These are phyloP conservation scores for Acronicta aceris DNA, from an alignment of 2,888 invertebrate genomes.

Conservation along the genomic window DNA sequence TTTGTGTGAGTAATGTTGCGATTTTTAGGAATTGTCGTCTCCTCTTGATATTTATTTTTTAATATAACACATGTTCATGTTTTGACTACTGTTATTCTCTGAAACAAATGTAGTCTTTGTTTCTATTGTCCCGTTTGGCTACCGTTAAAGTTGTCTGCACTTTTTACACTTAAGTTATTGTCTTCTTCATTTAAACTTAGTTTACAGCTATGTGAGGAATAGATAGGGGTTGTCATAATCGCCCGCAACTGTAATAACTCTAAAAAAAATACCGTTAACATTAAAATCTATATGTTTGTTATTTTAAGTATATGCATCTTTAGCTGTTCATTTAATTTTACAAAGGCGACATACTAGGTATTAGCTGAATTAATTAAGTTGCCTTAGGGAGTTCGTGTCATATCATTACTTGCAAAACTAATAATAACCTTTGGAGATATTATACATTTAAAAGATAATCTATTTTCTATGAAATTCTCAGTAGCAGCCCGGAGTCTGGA, in stretches of 20 bases:
- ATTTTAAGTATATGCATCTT: too few species aligned
- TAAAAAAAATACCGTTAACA: too few species aligned
- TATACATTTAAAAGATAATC: too few species aligned
- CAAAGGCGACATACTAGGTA: too few species aligned
- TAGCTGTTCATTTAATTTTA: too few species aligned
- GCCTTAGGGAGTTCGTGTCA: too few species aligned
- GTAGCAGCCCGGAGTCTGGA: too few species aligned
- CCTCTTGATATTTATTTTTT: conserved; percentile 59
- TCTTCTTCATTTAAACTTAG: conserved; percentile 25
- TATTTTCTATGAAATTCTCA: too few species aligned
- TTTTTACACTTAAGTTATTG: conserved; percentile 27
- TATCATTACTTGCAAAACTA: too few species aligned
- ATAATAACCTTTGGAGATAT: too few species aligned
- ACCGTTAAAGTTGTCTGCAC: conserved; percentile 44
- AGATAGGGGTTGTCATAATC: conserved; percentile 1
- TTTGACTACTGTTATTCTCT: conserved; percentile 72
- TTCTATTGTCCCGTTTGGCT: conserved; percentile 48
- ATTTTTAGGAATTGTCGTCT: conserved; percentile 60
- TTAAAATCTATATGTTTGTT: too few species aligned
- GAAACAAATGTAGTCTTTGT: conserved; percentile 65
- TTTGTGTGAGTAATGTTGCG: conserved; percentile 31
- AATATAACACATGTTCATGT: conserved; percentile 72
- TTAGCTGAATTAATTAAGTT: too few species aligned
- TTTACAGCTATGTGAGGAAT: conserved; percentile 16
- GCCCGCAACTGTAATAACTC: not conserved